Evolutionary conservation across 2,113 vertebrate species (phyloP), one percentile per base, ranked within the genome.

Genomic region (Rhegmatorhina hoffmannsi): DNA sequence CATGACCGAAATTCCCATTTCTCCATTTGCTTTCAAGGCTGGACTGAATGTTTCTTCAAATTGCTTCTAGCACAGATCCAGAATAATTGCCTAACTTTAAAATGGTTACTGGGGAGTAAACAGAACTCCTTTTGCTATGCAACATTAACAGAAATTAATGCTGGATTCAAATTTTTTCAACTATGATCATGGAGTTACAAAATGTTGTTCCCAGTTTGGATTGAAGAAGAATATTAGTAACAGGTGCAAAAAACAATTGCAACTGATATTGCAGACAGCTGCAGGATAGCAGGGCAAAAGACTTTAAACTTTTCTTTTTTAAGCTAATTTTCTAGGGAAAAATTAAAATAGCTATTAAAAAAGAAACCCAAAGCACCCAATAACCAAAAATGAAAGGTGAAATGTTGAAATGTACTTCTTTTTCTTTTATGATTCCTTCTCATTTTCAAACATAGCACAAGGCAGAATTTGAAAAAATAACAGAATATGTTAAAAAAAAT

Each of bases 241-340:
- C 74, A 70, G 7, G 10, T 21, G 13, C 34, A 19, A 4, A 59
- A 84, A 82, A 87, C 19, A 87, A 79, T 24, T 43, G 17, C 44
- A 94, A 28, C 24, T 29, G 29, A 73, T 58, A 7, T 33, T 40
- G 55, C 0, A n/a, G 44, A 78, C 24, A 86, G 9, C n/a, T 62
- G 36, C 21, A 74, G 0, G 0, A 46, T 68, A 38, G 2, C 2
- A 19, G 10, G 4, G 2, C 2, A 13, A 47, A 31, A 43, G 20
- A 55, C 31, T 36, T 25, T 10, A 33, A 90, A 49, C 3, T 10
- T 4, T 18, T 38, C 14, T 63, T 10, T 47, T 10, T 15, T 17
- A 87, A 11, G 9, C 24, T 53, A 28, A 63, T 74, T 69, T 67
- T 77, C 20, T 29, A 15, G 13, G 13, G 11, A 66, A 81, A 68